Base-by-base conservation (phyloP, 1,140 invertebrate genomes). In the Drosophila asahinai region DNA sequence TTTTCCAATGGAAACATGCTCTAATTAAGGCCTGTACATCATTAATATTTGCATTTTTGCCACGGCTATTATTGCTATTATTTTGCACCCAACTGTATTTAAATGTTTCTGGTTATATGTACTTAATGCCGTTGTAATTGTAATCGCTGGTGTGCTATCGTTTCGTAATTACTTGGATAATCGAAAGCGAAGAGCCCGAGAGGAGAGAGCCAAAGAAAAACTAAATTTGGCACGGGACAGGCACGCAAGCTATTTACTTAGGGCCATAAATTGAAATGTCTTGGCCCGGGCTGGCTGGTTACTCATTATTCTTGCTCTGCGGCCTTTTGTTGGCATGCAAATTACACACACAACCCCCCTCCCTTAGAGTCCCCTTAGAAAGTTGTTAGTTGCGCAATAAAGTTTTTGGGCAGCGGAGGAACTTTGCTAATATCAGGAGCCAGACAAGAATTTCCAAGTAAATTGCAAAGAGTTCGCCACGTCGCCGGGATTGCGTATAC, bases 91-190 rank as follows among this genome's bases (percentile, higher is more conserved):
- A n/a, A 1, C 19, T 40, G 30, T 54, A 27, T 40, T 33, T 22
- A 42, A 49, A 6, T 27, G 55, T 49, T n/a, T 59, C 64, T 77
- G 19, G 38, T 51, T 58, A 59, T 57, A 57, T 63, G 25, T 57
- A 62, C 62, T 47, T 67, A 62, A 70, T 78, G 67, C 48, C 80
- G 67, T 71, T 75, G 52, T 75, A 75, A 82, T 75, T 72, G 59
- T 68, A 81, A 73, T 81, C 47, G 74, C 63, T 67, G 64, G 60
- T 61, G 59, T 57, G 59, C 80, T 77, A 60, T 65, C 80, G 78
- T 81, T 83, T 84, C 80, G 83, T 80, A 86, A 86, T 87, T 86
- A 79, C 71, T 71, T 78, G 74, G 71, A 87, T 86, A 80, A 80
- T 87, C 83, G 59, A 76, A 73, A 77, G 47, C 48, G 54, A 52